Evolutionary conservation across 2,888 invertebrate genomes (phyloP), one percentile per base, ranked within the genome.

Genomic region (Pammene fasciana): DNA sequence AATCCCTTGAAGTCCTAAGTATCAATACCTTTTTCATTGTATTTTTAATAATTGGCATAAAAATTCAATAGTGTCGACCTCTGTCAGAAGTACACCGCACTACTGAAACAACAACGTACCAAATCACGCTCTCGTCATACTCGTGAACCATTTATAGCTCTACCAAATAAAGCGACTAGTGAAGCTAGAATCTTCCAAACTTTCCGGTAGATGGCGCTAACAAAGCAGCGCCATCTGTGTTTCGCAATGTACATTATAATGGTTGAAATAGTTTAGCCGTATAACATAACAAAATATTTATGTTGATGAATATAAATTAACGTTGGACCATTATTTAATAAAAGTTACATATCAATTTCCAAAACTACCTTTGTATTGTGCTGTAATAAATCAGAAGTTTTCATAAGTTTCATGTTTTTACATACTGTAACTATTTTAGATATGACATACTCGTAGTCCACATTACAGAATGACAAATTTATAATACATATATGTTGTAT

Each of bases 151-250:
- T 11, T 48, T 60, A n/a, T 14, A 34, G 14, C 62, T 62, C 62
- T 62, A 50, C 50, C 14, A 62, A 41, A 41, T 18, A 18, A 38
- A 36, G n/a, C 38, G 9, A 9, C 26, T 5, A 13, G n/a, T 36
- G 36, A 43, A 45, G 64, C n/a, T 48, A 43, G 14, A 38, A 64
- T 52, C 57, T 52, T 65, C 52, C 10, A 14, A 1, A 45, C 6
- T 10, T 6, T 5, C 45, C 64, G 10, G 7, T 52, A 68, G 68
- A 65, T 65, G 68, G 52, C 64, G 16, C 18, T 59, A 10, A 7
- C 0, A 50, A 34, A 7, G 14, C 52, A 64, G 41, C 59, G 57
- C 48, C 64, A 68, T 65, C 68, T 68, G 8, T 46, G 3, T 36
- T 16, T 34, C 11, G 11, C 34, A 36, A 18, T 46, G 13, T 2